Percentiles rank a stretch among this genome's conserved stretches.
Conservation (phyloP, 2,797 vertebrate species). For the Malurus splendens region DNA sequence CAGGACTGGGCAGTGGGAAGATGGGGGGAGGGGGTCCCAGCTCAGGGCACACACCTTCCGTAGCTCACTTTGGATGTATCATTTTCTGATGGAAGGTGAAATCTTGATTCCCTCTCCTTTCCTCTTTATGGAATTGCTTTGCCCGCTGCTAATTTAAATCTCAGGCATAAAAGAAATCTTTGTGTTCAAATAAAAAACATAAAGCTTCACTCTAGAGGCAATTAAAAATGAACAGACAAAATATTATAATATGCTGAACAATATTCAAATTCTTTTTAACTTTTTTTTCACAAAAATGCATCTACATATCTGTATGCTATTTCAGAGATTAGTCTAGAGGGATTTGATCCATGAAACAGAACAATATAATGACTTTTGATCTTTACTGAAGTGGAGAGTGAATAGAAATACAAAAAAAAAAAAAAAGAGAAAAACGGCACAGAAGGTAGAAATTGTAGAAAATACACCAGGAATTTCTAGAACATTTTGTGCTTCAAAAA, state of each 20-base stretch:
- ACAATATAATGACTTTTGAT: background rate
- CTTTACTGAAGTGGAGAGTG: background rate
- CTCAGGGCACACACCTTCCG: background rate
- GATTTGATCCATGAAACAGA: background rate
- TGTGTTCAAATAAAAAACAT: background rate
- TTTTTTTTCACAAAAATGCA: background rate
- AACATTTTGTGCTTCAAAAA: background rate
- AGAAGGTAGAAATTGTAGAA: background rate
- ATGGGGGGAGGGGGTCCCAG: background rate
- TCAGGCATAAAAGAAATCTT: background rate
- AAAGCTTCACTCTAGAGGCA: background rate
- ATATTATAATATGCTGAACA: background rate
- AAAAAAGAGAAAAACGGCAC: background rate
- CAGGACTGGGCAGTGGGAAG: background rate
- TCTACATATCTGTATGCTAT: background rate
- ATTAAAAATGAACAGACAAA: conserved; percentile 25
- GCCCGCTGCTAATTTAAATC: background rate
- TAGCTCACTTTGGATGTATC: background rate
- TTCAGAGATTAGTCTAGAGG: background rate
- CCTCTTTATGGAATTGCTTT: background rate
- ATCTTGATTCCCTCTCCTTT: background rate
- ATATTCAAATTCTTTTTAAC: background rate
- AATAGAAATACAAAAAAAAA: background rate
- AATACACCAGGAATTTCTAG: background rate
- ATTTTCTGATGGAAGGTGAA: background rate